These are phyloP conservation scores for Mormoops blainvillei DNA, from an alignment of 2,113 vertebrate species.

Conservation along the genomic window DNA sequence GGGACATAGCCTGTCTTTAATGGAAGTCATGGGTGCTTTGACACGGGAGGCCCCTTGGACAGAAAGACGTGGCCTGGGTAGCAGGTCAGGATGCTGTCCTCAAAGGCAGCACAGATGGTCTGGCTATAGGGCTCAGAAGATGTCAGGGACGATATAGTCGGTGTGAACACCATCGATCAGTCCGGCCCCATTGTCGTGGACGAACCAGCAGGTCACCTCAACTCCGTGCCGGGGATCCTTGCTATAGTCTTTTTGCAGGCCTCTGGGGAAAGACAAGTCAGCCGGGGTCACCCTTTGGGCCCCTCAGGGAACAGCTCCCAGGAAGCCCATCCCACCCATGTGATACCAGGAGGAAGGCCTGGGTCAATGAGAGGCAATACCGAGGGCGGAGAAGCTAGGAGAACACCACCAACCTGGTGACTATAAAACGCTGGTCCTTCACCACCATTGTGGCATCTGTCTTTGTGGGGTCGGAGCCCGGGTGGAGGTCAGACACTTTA, in stretches of 20 bases:
- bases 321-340: neutral
- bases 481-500: constrained; percentile 81
- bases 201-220: constrained; percentile 91
- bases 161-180: constrained; percentile 87
- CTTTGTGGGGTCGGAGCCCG: constrained; percentile 81
- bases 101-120: neutral
- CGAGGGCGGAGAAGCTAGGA: neutral
- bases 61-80: neutral
- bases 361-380: fast-evolving
- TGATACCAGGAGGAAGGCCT: neutral
- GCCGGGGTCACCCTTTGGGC: neutral
- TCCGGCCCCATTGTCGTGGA: constrained; percentile 90
- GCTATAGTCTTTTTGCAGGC: constrained; percentile 92
- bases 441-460: constrained; percentile 87
- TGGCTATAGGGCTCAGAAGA: constrained; percentile 73
- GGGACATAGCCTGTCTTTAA: constrained; percentile 40
- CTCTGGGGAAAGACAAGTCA: constrained; percentile 79
- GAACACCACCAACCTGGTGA: constrained; percentile 84
- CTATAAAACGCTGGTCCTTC: constrained; percentile 82
- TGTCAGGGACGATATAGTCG: constrained; percentile 87
- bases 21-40: neutral
- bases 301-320: neutral
- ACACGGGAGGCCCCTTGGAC: neutral
- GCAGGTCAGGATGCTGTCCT: neutral
- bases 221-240: constrained; percentile 79